These are phyloP conservation scores for Brachyrhaphis roseni DNA, from an alignment of 2,797 vertebrate species.

Conservation along the genomic window DNA sequence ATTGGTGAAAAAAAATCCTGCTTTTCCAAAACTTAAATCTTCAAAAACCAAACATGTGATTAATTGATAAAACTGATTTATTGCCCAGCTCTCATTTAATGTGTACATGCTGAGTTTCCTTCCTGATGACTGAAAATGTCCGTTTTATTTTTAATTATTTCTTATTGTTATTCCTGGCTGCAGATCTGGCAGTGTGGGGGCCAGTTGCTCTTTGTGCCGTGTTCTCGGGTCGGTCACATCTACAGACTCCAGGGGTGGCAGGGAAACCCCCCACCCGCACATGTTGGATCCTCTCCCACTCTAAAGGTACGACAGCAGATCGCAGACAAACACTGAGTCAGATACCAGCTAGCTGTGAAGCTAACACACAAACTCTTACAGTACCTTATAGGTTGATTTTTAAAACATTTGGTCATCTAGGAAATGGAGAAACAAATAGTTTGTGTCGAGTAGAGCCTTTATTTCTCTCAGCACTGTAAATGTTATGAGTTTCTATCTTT, in stretches of 20 bases:
- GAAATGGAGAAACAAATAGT: not conserved
- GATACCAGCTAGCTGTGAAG: not conserved
- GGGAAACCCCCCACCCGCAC: constrained; percentile 95
- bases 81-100: too few relatives aligned
- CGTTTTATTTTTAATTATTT: not conserved
- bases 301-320: constrained; percentile 85
- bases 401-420: not conserved
- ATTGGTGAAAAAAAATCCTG: too few relatives aligned
- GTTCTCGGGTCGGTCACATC: constrained; percentile 96
- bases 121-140: not conserved
- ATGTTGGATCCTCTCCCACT: constrained; percentile 96
- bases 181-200: constrained; percentile 99
- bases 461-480: not conserved
- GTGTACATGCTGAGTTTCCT: not conserved
- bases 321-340: not conserved
- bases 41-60: too few relatives aligned
- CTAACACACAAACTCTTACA: not conserved
- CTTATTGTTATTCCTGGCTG: not conserved
- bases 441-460: not conserved
- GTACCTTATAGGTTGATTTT: too few relatives aligned
- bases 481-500: not conserved
- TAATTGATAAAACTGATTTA: too few relatives aligned
- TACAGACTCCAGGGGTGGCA: constrained; percentile 97
- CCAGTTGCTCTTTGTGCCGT: constrained; percentile 94
- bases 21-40: too few relatives aligned